Conservation (phyloP, 2,888 invertebrate species). For the Tenthredo distinguenda region DNA sequence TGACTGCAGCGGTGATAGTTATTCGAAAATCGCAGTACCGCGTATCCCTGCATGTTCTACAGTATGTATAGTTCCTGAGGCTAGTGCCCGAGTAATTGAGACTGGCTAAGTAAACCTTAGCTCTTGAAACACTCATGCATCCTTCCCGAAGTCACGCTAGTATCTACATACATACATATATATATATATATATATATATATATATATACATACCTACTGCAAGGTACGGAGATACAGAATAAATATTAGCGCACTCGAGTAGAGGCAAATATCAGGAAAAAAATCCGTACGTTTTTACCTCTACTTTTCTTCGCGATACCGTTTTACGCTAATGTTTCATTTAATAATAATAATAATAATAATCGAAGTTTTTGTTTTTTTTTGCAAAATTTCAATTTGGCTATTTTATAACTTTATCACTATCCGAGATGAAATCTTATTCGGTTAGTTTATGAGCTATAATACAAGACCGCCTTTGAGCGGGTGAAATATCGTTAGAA, state of each 20-base stretch:
- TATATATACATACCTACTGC: background rate
- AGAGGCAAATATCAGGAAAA: background rate
- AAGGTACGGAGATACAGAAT: slow-evolving; percentile 4
- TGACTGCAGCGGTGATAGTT: background rate
- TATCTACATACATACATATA: background rate
- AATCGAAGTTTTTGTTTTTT: too few species aligned
- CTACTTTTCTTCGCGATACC: background rate
- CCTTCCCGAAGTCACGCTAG: slow-evolving; percentile 17
- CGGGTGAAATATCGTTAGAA: slow-evolving; percentile 52
- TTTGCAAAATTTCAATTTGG: background rate
- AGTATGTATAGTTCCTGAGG: background rate
- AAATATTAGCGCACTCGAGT: slow-evolving; percentile 4
- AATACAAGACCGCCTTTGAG: background rate
- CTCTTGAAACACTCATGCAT: slow-evolving; percentile 12
- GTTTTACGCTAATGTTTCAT: background rate
- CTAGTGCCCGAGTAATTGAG: slow-evolving; percentile 23
- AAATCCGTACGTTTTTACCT: background rate
- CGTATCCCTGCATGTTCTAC: background rate
- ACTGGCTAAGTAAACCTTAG: slow-evolving; percentile 7
- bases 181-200: background rate
- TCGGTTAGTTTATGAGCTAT: background rate
- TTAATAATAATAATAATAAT: too few species aligned
- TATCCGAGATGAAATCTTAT: background rate
- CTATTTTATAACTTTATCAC: background rate
- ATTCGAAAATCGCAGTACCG: background rate